Base-by-base conservation (phyloP, 2,113 vertebrate species). In the Platysteira castanea region DNA sequence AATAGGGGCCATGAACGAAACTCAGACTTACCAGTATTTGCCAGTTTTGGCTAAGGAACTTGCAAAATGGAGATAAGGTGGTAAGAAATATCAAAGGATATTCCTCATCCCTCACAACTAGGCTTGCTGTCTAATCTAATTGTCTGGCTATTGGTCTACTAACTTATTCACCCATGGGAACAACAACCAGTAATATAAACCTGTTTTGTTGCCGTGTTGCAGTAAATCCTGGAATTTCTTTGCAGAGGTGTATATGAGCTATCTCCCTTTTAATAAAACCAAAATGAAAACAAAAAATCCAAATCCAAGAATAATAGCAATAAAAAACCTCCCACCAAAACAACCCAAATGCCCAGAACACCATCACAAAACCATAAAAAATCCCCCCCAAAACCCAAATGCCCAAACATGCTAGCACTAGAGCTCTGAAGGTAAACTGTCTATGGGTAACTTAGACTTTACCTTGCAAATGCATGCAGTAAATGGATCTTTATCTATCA, bases 261-360 rank as follows among this genome's bases (percentile, higher is more conserved):
- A 54, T 30, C 1, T 49, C 5, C 1, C 11, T 47, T 27, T 19
- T 7, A 47, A 22, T 20, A 37, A 41, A 31, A 42, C 3, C 26
- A 24, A 56, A n/a, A 52, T 19, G 11, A 24, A 59, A 60, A 46
- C 10, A 28, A 11, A 67, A 59, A 52, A 24, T 42, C 9, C 6
- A 30, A 47, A 11, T 26, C 18, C 2, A 71, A 52, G 31, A 57
- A 37, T 20, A 65, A 44, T 16, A n/a, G n/a, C 15, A 46, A 26
- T 17, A 41, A 26, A 46, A 41, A 41, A 0, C 15, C 4, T 1
- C 7, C 5, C 9, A n/a, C 10, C 5, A 11, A 59, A 70, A 11
- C 21, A 10, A 13, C 5, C 11, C 11, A 22, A 9, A 31, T 22
- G 13, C 4, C 13, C 17, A 54, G 17, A 41, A 26, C 9, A 26